Conservation (phyloP, 2,888 invertebrate genomes). For the Amphipoea oculea region DNA sequence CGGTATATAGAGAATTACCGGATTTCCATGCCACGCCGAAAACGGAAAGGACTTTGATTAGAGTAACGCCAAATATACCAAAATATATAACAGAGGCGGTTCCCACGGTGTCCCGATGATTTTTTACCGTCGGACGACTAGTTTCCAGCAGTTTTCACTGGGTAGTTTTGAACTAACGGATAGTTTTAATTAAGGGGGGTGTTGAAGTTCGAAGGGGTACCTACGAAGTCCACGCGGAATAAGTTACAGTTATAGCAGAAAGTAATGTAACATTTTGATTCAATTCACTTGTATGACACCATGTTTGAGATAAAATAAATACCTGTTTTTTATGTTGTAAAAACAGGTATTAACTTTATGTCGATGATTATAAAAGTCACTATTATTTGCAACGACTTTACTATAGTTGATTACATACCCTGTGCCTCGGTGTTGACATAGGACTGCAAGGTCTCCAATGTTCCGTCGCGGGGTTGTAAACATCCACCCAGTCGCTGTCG, state of each 20-base stretch:
- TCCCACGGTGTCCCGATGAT: not conserved
- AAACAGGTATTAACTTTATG: not conserved
- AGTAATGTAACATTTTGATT: not conserved
- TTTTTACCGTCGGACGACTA: not conserved
- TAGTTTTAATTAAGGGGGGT: too few species aligned
- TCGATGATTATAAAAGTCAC: not conserved
- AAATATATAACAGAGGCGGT: not conserved
- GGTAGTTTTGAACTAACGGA: not conserved
- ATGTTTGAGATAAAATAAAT: not conserved
- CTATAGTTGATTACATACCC: conserved; percentile 84
- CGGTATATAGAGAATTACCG: not conserved
- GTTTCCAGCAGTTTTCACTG: not conserved
- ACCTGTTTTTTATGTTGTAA: not conserved
- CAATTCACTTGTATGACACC: not conserved
- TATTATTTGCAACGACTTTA: not conserved
- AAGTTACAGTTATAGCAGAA: not conserved
- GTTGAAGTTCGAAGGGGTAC: too few species aligned
- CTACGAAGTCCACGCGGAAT: too few species aligned
- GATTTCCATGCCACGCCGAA: not conserved
- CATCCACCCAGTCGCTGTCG: conserved; percentile 96
- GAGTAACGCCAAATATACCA: not conserved
- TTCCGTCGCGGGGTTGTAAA: conserved; percentile 96
- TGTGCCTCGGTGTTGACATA: conserved; percentile 96
- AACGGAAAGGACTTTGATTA: not conserved
- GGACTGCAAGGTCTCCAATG: conserved; percentile 96